Conservation (phyloP, 2,888 invertebrate species). For the Xylota segnis region DNA sequence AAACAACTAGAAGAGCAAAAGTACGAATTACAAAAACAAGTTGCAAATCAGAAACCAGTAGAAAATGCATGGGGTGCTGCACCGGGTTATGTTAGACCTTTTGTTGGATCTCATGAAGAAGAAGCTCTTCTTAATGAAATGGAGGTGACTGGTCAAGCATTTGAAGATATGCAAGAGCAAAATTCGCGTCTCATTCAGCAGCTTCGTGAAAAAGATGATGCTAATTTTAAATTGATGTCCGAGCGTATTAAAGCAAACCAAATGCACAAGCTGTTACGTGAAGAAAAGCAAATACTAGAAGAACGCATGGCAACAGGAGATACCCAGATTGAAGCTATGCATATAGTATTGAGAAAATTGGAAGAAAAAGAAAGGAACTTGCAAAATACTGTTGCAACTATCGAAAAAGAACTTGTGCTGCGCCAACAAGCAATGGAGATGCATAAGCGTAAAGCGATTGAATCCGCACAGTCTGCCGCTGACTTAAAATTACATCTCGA, state of each 20-base stretch:
- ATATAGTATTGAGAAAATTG: constrained; percentile 95
- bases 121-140: constrained; percentile 98
- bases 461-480: constrained; percentile 98
- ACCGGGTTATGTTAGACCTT: constrained; percentile 86
- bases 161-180: constrained; percentile 99
- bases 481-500: constrained; percentile 99
- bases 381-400: constrained; percentile 95
- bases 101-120: constrained; percentile 93
- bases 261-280: constrained; percentile 95
- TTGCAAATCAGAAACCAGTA: constrained; percentile 92
- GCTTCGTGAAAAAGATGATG: constrained; percentile 97
- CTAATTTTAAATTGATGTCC: constrained; percentile 99
- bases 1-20: constrained; percentile 97
- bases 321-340: constrained; percentile 97
- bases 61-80: constrained; percentile 81
- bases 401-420: constrained; percentile 96
- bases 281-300: constrained; percentile 96
- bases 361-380: constrained; percentile 98
- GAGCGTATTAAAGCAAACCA: constrained; percentile 98
- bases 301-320: constrained; percentile 94
- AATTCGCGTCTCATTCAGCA: constrained; percentile 98
- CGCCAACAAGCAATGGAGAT: constrained; percentile 98
- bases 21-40: constrained; percentile 95
- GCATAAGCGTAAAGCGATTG: constrained; percentile 98
- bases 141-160: constrained; percentile 99